Conservation (phyloP, 2,113 vertebrate species). For the Sitta europaea region DNA sequence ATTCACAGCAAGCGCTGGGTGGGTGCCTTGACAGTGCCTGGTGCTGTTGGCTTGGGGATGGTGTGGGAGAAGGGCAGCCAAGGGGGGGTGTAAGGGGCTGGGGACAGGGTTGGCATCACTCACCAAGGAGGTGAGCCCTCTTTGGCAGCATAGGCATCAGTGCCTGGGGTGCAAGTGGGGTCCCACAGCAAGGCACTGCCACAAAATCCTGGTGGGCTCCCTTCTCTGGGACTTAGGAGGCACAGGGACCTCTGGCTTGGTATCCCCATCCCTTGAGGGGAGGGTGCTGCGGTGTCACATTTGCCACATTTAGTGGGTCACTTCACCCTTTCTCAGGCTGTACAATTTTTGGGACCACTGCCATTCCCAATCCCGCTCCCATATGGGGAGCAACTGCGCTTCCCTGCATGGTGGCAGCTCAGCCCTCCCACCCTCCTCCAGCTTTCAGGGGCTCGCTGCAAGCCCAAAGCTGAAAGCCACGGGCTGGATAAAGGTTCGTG, state of each 20-base stretch:
- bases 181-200: neutral
- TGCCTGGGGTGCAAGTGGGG: neutral
- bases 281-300: accelerated
- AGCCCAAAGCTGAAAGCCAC: neutral
- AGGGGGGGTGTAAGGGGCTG: accelerated
- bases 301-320: neutral
- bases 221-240: accelerated
- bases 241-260: neutral
- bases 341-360: neutral
- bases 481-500: neutral
- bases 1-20: accelerated
- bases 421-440: neutral
- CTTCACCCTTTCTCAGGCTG: neutral
- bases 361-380: neutral
- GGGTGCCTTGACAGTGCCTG: neutral
- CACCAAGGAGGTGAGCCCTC: accelerated
- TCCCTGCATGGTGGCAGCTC: neutral
- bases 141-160: accelerated
- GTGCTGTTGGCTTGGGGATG: neutral
- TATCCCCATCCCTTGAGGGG: neutral
- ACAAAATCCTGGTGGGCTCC: neutral
- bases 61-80: neutral
- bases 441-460: neutral
- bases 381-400: neutral
- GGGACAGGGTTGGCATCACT: accelerated